phyloP scores from a whole-genome alignment of 2,888 invertebrate species.

The Morpho deidamia region DNA sequence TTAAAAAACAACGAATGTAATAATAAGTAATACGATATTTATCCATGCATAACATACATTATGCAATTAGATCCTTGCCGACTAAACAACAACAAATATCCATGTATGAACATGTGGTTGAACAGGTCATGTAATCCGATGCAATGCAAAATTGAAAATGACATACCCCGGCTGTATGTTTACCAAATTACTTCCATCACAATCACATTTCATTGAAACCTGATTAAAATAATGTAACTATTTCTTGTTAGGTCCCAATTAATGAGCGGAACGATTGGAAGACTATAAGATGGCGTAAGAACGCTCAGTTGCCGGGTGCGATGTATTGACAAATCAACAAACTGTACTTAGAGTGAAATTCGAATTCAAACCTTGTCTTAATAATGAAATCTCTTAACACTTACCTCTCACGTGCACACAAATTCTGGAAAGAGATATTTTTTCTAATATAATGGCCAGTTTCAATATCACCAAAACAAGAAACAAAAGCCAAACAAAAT shows the following conservation, averaged over 20 bases:
- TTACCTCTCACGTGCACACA: conserved; percentile 77
- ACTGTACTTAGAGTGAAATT: conserved; percentile 51
- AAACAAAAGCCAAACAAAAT: conserved; percentile 78
- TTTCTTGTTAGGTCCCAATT: conserved; percentile 54
- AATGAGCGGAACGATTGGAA: conserved; percentile 72
- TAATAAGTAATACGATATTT: conserved; percentile 30
- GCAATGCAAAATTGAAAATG: conserved; percentile 65
- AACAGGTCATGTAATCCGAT: conserved; percentile 63
- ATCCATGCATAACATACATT: conserved; percentile 51
- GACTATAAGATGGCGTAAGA: conserved; percentile 78
- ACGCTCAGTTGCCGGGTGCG: conserved; percentile 76
- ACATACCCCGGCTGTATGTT: conserved; percentile 65
- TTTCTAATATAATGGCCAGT: conserved; percentile 79
- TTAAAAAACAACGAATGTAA: conserved; percentile 23
- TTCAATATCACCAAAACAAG: conserved; percentile 79
- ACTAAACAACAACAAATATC: conserved; percentile 65
- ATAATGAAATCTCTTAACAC: conserved; percentile 61
- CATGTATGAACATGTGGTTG: conserved; percentile 71
- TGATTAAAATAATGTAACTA: conserved; percentile 56
- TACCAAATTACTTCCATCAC: conserved; percentile 51
- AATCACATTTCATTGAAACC: conserved; percentile 53
- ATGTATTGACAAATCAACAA: conserved; percentile 75
- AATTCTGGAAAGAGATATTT: conserved; percentile 78
- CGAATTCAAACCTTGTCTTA: conserved; percentile 57
- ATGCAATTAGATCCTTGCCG: conserved; percentile 50